These are phyloP conservation scores for Origma solitaria DNA, from an alignment of 2,113 vertebrate species.

Conservation along the genomic window DNA sequence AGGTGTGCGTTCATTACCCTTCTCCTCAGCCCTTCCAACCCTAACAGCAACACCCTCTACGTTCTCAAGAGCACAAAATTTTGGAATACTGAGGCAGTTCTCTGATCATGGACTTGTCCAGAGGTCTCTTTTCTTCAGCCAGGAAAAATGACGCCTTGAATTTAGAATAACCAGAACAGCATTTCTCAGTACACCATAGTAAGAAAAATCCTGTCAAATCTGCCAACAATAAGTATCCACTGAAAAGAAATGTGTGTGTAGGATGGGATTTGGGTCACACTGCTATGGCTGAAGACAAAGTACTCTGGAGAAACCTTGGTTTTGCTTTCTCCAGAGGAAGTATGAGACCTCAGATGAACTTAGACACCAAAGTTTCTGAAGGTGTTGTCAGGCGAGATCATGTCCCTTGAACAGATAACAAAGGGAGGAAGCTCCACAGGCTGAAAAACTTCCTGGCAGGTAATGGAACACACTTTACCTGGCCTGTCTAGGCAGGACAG, in stretches of 20 bases:
- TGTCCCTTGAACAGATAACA: not conserved
- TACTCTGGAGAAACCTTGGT: not conserved
- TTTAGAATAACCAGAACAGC: not conserved
- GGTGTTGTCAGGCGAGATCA: not conserved
- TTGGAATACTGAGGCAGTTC: rapidly evolving
- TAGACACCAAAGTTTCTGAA: not conserved
- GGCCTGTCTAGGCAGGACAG: not conserved
- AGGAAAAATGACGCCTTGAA: not conserved
- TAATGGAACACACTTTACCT: not conserved
- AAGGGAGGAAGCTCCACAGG: not conserved
- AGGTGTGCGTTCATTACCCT: rapidly evolving
- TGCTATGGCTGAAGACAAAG: not conserved
- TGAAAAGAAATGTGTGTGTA: not conserved
- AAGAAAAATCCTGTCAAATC: not conserved
- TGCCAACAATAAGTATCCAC: not conserved
- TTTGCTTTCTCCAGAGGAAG: not conserved
- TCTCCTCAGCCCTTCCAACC: not conserved
- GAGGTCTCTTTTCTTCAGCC: not conserved
- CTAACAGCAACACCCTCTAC: not conserved
- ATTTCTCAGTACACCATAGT: not conserved
- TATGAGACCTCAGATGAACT: rapidly evolving
- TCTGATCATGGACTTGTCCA: not conserved
- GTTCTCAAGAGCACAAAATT: not conserved
- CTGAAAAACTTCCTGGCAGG: not conserved
- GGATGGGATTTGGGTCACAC: not conserved